Evolutionary conservation across 1,140 invertebrate species (phyloP), one percentile per base, ranked within the genome.

Genomic region (Aphelinus certus): DNA sequence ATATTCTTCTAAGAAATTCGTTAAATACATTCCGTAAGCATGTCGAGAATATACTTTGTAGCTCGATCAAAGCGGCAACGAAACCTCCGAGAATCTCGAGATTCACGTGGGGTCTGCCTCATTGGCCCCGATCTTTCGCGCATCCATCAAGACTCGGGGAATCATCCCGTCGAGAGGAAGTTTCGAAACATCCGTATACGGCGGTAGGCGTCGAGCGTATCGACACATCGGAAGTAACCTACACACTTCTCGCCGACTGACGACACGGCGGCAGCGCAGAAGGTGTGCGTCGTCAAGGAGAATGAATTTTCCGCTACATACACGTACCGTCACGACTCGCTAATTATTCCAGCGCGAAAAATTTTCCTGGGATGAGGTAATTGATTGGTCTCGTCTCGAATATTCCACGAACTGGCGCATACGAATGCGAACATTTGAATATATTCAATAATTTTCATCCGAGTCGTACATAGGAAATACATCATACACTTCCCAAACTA

Each of bases 181-280:
- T 66, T 62, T 62, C 46, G 60, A 73, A 77, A 81, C 70, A 63
- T 26, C 26, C 42, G 42, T 71, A 56, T 55, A 48, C 47, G 45
- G 43, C 45, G 57, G 58, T 62, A 43, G 64, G 75, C 46, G 53
- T 47, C 58, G 55, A 42, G 3, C n/a, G 7, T 61, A 56, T 58
- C 48, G 56, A 67, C 58, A 51, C 70, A 51, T 73, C 71, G 71
- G 71, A 73, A 67, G 64, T 62, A 51, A 53, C 71, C 71, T 66
- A 73, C 48, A 47, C 55, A 2, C 3, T 1, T 4, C 43, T 42
- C 3, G 55, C 3, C 4, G 62, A 66, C 47, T 60, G 71, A 66
- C 71, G 71, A 73, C 63, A 58, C 47, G 7, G 53, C n/a, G 3
- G 5, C 3, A 3, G 26, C 26, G 26, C 0, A 7, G 26, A 55